These are phyloP conservation scores for Cheumatopsyche charites DNA, from an alignment of 1,140 invertebrate species.

Conservation along the genomic window DNA sequence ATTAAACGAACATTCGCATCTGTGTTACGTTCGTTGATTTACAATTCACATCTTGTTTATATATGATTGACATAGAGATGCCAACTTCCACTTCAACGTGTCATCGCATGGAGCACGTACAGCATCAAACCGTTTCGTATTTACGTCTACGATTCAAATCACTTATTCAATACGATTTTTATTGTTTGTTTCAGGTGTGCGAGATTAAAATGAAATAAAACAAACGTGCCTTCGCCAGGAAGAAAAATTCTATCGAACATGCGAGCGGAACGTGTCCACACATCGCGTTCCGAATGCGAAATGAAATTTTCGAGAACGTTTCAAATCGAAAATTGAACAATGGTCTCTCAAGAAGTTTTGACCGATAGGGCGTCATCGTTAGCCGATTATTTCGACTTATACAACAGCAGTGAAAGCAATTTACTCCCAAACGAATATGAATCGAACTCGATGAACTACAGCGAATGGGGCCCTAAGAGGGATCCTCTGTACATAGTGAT, in stretches of 20 bases:
- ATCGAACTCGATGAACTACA: slow-evolving; percentile 17
- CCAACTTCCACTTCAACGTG: not conserved
- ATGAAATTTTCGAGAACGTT: slow-evolving; percentile 13
- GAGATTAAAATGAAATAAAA: not conserved
- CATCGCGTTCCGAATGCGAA: slow-evolving; percentile 3
- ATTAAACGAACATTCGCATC: too few relatives aligned
- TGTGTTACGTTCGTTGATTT: too few relatives aligned
- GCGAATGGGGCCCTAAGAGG: slow-evolving; percentile 60
- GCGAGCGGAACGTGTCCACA: slow-evolving; percentile 1
- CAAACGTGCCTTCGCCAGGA: not conserved
- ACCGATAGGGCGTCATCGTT: slow-evolving; percentile 23
- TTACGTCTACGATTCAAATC: not conserved
- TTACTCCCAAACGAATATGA: slow-evolving; percentile 4
- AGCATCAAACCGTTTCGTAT: not conserved
- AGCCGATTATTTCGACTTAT: slow-evolving; percentile 43
- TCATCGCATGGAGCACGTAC: not conserved
- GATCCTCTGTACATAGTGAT: slow-evolving; percentile 76
- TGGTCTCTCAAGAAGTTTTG: slow-evolving; percentile 3
- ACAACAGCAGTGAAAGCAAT: slow-evolving; percentile 25
- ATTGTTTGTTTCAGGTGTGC: slow-evolving; percentile 1
- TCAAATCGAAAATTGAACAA: not conserved
- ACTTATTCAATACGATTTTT: not conserved
- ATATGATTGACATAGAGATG: slow-evolving; percentile 2
- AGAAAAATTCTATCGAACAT: slow-evolving; percentile 5
- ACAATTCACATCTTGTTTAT: not conserved